Conservation (phyloP, 2,888 invertebrate genomes). For the Lomographa bimaculata region DNA sequence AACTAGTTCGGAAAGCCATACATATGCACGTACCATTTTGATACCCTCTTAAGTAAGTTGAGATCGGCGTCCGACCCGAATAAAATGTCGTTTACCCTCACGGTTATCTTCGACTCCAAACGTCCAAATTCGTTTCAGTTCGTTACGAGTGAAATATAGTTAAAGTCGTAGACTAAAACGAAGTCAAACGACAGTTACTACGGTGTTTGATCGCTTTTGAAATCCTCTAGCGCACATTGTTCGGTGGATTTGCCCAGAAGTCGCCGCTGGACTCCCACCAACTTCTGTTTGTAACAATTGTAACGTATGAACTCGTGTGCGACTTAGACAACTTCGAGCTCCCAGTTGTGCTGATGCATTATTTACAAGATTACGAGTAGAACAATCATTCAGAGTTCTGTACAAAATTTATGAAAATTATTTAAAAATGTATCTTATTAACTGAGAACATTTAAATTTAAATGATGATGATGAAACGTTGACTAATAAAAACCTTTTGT, state of each 20-base stretch:
- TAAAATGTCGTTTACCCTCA: slow-evolving; percentile 49
- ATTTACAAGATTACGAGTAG: slow-evolving; percentile 1
- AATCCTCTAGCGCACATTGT: slow-evolving; percentile 32
- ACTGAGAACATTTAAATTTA: no score
- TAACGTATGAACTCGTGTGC: slow-evolving; percentile 22
- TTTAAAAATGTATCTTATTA: no score
- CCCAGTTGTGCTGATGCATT: slow-evolving; percentile 1
- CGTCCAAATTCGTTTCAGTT: slow-evolving; percentile 53
- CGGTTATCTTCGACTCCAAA: slow-evolving; percentile 48
- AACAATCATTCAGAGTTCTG: no score
- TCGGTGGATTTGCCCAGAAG: slow-evolving; percentile 21
- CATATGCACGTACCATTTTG: slow-evolving; percentile 31
- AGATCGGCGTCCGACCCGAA: slow-evolving; percentile 35
- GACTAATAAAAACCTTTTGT: no score
- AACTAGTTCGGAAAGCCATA: slow-evolving; percentile 22
- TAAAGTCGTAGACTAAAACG: slow-evolving; percentile 39
- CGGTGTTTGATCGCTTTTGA: slow-evolving; percentile 35
- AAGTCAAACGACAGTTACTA: slow-evolving; percentile 37
- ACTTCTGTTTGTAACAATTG: slow-evolving; percentile 27
- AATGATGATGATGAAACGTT: no score
- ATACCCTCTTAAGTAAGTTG: slow-evolving; percentile 45
- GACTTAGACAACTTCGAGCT: slow-evolving; percentile 12
- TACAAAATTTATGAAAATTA: no score
- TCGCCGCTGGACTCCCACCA: slow-evolving; percentile 17
- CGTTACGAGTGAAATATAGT: slow-evolving; percentile 51